Evolutionary conservation across 92 coral and sea anemone species (phyloP), one percentile per base, ranked within the genome.

Genomic region (Heteractis magnifica): DNA sequence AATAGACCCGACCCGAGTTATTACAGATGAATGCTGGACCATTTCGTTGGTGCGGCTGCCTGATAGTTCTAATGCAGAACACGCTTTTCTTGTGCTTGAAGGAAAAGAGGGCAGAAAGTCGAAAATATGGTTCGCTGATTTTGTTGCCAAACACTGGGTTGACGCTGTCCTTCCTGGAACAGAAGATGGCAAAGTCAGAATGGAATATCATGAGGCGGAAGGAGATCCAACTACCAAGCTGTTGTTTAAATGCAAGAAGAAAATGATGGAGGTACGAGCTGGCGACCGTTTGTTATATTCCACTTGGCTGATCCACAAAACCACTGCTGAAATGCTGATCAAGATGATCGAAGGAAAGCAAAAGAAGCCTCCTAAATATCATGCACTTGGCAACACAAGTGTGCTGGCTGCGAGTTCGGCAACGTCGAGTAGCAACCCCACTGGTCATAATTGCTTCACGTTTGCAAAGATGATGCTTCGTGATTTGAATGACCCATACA

Each of bases 41-140:
- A 78, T 85, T 85, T 85, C 88, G 0, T 77, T 85, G 48, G 85
- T 77, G 79, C 85, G 88, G 51, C 84, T 85, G 83, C 87, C 87
- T 76, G 87, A 83, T 65, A 41, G 81, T 3, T 53, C 73, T 75
- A 76, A 83, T 76, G 6, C 64, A 49, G n/a, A 83, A 76, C 87
- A 83, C 65, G 87, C 87, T 34, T 83, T 83, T 50, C 71, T 83
- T 23, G 87, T 83, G 65, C 87, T 83, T 21, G 87, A 83, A 75
- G 87, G 87, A 83, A 83, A 75, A 20, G 62, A 60, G 26, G 82
- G 72, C 87, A 75, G 65, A 44, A 83, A 83, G 82, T 83, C 87
- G 6, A 75, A 53, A 74, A 83, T 83, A 75, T 83, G 87, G 87
- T 83, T 83, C 83, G 59, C 73, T 6, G 87, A 83, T 73, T 83